phyloP scores from a whole-genome alignment of 1,140 invertebrate species.

The Pectinophora gossypiella region DNA sequence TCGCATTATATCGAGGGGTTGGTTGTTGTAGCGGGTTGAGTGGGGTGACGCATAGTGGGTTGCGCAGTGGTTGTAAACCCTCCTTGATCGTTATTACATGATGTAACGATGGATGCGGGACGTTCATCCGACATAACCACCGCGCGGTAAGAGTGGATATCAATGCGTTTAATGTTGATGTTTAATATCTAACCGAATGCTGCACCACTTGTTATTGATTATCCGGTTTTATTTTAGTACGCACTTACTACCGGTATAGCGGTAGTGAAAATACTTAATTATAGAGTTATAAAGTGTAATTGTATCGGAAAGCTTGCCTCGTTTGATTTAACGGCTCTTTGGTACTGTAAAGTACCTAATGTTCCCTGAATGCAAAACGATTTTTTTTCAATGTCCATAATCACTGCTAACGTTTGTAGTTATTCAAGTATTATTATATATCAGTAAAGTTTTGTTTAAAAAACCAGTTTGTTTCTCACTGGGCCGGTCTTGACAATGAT shows the following conservation, averaged over 20 bases:
- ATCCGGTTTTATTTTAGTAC: not conserved
- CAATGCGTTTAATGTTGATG: no score
- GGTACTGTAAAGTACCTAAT: no score
- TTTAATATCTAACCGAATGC: not conserved
- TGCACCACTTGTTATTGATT: not conserved
- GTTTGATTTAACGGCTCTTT: no score
- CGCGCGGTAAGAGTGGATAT: no score
- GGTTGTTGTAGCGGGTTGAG: not conserved
- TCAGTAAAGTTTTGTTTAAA: not conserved
- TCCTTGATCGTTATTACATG: not conserved
- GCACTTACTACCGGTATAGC: not conserved
- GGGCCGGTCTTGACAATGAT: slow-evolving; percentile 18
- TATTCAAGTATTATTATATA: not conserved
- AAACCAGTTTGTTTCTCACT: slow-evolving; percentile 14
- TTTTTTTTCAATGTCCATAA: no score
- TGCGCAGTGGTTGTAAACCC: not conserved
- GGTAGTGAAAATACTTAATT: not conserved
- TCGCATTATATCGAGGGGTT: not conserved
- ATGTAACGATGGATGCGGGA: not conserved
- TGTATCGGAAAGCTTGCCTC: no score
- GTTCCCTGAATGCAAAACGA: no score
- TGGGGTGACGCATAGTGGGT: not conserved
- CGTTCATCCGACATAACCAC: no score
- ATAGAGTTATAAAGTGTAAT: no score
- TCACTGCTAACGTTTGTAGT: not conserved